phyloP scores from a whole-genome alignment of 2,797 vertebrate species.

The Gila robusta region DNA sequence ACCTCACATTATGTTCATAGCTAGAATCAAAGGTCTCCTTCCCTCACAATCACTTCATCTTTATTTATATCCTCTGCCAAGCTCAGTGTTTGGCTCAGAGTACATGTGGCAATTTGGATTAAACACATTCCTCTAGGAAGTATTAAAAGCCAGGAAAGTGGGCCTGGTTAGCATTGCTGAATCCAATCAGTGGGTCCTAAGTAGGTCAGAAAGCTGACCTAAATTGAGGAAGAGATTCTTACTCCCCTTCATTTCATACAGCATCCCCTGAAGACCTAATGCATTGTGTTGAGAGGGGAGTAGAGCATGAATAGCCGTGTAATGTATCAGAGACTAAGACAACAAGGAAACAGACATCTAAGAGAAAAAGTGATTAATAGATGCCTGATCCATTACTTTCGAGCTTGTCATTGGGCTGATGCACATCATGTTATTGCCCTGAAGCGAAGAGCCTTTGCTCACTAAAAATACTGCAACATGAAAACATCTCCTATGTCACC shows the following conservation, averaged over 20 bases:
- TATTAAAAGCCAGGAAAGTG: conserved; percentile 41
- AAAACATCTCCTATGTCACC: conserved; percentile 2
- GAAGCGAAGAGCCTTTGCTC: neutral
- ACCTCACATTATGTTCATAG: conserved; percentile 10
- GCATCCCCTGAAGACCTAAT: conserved; percentile 56
- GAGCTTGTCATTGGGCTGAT: neutral
- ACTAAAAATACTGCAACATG: neutral
- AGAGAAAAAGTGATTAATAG: neutral
- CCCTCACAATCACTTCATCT: neutral
- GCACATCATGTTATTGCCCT: conserved; percentile 16
- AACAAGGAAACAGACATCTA: conserved; percentile 2
- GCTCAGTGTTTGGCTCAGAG: conserved; percentile 6
- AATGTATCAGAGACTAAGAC: conserved; percentile 18
- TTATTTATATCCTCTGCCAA: neutral
- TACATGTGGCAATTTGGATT: conserved; percentile 13
- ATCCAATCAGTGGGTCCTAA: conserved; percentile 56
- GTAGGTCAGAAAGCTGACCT: conserved; percentile 65
- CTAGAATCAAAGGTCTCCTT: conserved; percentile 9
- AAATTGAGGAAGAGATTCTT: conserved; percentile 57
- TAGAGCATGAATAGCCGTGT: neutral
- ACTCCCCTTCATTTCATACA: conserved; percentile 43
- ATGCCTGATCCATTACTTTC: neutral
- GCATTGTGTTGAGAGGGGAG: conserved; percentile 45
- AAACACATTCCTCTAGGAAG: conserved; percentile 37
- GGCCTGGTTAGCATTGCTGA: conserved; percentile 49